These are phyloP conservation scores for Nymphalis io DNA, from an alignment of 1,140 invertebrate species.

Conservation along the genomic window DNA sequence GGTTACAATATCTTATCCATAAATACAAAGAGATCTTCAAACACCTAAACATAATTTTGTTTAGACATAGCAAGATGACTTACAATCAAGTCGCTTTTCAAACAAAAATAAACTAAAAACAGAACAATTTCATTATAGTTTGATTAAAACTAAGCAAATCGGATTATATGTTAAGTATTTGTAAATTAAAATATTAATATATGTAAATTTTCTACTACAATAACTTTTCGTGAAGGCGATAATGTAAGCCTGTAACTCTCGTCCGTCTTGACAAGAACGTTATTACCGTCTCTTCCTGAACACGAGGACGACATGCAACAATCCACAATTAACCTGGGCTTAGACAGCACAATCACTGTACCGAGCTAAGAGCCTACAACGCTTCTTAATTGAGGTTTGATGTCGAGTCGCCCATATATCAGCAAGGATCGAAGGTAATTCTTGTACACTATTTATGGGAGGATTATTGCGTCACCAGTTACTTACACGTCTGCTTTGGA, in stretches of 20 bases:
- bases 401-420: conserved; percentile 7
- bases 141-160: not conserved
- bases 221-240: no score
- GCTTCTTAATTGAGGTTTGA: conserved; percentile 25
- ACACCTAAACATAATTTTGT: no score
- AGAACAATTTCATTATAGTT: not conserved
- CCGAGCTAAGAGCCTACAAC: conserved; percentile 16
- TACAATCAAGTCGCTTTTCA: no score
- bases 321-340: not conserved
- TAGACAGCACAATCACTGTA: conserved; percentile 16
- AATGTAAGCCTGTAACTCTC: not conserved
- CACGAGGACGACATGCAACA: not conserved
- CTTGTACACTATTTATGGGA: conserved; percentile 1
- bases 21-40: no score
- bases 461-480: conserved; percentile 16
- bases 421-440: conserved; percentile 1
- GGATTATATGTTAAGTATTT: not conserved
- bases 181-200: no score
- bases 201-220: no score
- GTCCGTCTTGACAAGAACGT: not conserved
- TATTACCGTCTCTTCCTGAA: not conserved
- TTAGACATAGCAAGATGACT: no score
- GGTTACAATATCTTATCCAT: no score
- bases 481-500: conserved; percentile 5
- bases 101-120: not conserved